A percentile compares a stretch with the other conserved stretches of the same genome.
Evolutionary conservation across 2,888 invertebrate species (phyloP).

Genomic region (Gibbula magus): DNA sequence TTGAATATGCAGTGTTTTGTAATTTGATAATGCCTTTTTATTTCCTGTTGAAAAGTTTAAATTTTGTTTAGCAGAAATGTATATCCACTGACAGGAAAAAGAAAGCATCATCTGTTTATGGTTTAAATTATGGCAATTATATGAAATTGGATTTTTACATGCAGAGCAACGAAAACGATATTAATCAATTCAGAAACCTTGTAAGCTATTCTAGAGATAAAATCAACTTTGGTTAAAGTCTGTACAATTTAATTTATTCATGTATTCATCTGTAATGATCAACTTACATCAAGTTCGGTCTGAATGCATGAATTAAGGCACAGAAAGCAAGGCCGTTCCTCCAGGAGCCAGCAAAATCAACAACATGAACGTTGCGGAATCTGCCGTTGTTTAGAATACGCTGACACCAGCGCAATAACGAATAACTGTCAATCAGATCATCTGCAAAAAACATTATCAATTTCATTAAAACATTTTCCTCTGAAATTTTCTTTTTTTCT

Average conservation of each 20-base stretch:
- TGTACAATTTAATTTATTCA: background rate
- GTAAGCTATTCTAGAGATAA: background rate
- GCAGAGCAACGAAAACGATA: background rate
- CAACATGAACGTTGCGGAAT: constrained; percentile 76
- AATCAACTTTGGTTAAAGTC: background rate
- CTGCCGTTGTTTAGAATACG: constrained; percentile 83
- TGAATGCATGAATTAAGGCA: constrained; percentile 88
- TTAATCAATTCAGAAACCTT: background rate
- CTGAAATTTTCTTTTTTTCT: too few relatives aligned
- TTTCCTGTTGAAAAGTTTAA: too few relatives aligned
- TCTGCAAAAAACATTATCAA: constrained; percentile 38
- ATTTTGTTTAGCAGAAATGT: too few relatives aligned
- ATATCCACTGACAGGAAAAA: too few relatives aligned
- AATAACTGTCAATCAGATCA: constrained; percentile 77
- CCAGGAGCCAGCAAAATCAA: constrained; percentile 84
- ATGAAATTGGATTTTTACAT: background rate
- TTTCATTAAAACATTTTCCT: too few relatives aligned
- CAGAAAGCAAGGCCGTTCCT: constrained; percentile 82
- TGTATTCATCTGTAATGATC: background rate
- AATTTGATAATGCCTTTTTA: too few relatives aligned
- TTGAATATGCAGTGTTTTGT: too few relatives aligned
- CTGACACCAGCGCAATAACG: constrained; percentile 86
- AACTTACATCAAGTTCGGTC: constrained; percentile 85
- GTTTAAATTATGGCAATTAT: too few relatives aligned
- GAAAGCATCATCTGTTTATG: too few relatives aligned